Evolutionary conservation across 2,113 vertebrate genomes (phyloP).

Genomic region (Myiagra hebetior): DNA sequence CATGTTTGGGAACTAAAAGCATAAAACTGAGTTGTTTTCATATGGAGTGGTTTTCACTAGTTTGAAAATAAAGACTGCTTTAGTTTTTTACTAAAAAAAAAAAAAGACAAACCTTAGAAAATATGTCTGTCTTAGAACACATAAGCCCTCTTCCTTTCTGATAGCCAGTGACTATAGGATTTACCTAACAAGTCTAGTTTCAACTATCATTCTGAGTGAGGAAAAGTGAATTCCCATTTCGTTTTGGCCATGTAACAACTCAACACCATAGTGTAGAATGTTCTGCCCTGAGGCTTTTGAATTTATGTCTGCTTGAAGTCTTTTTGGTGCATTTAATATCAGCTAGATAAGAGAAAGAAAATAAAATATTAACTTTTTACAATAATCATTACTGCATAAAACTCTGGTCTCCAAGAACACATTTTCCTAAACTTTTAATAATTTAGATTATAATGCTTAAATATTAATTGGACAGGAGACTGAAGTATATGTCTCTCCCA

Average conservation of each 20-base stretch:
- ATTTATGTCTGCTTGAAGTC: not conserved
- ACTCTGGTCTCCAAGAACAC: not conserved
- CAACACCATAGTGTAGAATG: fast-evolving
- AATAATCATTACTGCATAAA: not conserved
- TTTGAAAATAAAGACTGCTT: not conserved
- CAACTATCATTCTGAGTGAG: not conserved
- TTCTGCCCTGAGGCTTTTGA: not conserved
- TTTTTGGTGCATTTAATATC: not conserved
- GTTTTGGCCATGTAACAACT: not conserved
- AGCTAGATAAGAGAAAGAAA: not conserved
- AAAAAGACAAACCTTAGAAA: not conserved
- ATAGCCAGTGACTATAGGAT: not conserved
- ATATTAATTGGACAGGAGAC: not conserved
- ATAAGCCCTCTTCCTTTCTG: not conserved
- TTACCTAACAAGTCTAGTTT: not conserved
- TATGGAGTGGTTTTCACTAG: not conserved
- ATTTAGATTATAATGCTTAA: not conserved
- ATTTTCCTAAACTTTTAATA: not conserved
- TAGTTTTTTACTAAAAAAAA: not conserved
- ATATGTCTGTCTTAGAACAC: not conserved
- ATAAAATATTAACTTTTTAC: not conserved
- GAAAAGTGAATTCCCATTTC: not conserved
- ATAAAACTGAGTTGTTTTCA: not conserved
- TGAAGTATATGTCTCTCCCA: not conserved
- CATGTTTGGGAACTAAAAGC: not conserved